These are phyloP conservation scores for Panthera leo DNA, from an alignment of 2,113 vertebrate species.

Conservation along the genomic window DNA sequence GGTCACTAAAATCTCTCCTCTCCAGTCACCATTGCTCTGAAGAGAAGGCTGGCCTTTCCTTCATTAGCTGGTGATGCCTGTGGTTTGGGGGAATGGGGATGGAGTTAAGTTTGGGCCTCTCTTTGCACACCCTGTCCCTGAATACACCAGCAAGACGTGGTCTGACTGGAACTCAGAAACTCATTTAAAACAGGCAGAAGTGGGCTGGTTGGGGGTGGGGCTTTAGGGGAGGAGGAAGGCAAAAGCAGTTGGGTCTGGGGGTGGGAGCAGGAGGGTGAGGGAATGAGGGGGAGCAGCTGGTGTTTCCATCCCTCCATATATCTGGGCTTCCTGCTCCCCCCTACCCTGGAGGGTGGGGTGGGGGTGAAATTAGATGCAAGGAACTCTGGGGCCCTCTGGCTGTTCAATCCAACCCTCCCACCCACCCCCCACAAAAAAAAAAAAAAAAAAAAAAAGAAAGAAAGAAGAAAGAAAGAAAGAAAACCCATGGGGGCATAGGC, in stretches of 20 bases:
- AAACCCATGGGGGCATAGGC: constrained; percentile 67
- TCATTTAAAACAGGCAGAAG: constrained; percentile 57
- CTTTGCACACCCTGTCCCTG: constrained; percentile 42
- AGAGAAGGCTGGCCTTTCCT: constrained; percentile 26
- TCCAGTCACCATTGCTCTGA: not conserved
- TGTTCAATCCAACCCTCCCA: constrained; percentile 71
- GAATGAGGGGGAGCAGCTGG: constrained; percentile 12
- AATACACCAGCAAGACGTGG: constrained; percentile 43
- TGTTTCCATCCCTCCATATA: constrained; percentile 24
- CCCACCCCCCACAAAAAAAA: not conserved
- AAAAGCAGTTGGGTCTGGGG: not conserved
- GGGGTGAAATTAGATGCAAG: constrained; percentile 58
- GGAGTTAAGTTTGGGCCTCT: not conserved
- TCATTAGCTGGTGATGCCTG: not conserved
- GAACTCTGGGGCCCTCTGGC: constrained; percentile 75
- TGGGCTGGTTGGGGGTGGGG: not conserved
- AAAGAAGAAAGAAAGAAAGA: not conserved
- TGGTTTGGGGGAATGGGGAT: not conserved
- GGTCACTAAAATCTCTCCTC: constrained; percentile 47
- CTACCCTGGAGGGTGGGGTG: constrained; percentile 23
- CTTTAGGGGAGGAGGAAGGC: not conserved
- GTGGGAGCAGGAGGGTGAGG: not conserved
- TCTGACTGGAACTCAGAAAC: constrained; percentile 48
- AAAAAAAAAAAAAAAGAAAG: not conserved
- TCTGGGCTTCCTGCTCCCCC: constrained; percentile 62